Evolutionary conservation across 53 echinoderm and acorn worm genomes (phyloP), one percentile per base, ranked within the genome.

Genomic region (Stichopus horrens): DNA sequence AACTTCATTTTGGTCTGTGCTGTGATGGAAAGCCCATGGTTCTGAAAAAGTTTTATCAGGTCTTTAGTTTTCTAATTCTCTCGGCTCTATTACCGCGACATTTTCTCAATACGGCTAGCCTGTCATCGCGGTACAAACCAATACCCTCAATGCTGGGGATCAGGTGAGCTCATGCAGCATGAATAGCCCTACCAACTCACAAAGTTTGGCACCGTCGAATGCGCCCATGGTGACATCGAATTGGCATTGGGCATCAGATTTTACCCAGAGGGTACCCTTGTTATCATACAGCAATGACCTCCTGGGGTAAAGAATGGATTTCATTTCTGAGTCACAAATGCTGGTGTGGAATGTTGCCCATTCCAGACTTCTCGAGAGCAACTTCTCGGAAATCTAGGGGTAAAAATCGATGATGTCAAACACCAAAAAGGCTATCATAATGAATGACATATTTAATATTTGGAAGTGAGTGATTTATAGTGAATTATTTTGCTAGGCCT

Each of bases 141-240:
- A 88, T 18, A 57, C 75, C 54, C 23, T 6, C 14, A 1, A 21
- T 53, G 74, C 13, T 23, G 19, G 65, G 76, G 7, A 81, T 80
- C 20, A 5, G 7, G 23, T 23, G 5, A 89, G 82, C 7, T 81
- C 9, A 5, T 52, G 6, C 5, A 80, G 19, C 9, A 89, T 58
- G 52, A 65, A 81, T 6, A 89, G 82, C 5, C 71, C 89, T 21
- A 89, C 82, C 67, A 89, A 21, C 52, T 89, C 76, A 59, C 67
- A 58, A 4, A 81, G 4, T 60, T 81, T 53, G 5, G 80, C 81
- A 9, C 89, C 67, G 60, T 80, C 80, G 52, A 65, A 89, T 4
- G 67, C 71, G 5, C 66, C 80, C 79, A 89, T 80, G 7, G 80
- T 4, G 4, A 63, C 66, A 5, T 81, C 80, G 16, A 89, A 81